Conservation (phyloP, 2,888 invertebrate genomes). For the Bembecia ichneumoniformis region DNA sequence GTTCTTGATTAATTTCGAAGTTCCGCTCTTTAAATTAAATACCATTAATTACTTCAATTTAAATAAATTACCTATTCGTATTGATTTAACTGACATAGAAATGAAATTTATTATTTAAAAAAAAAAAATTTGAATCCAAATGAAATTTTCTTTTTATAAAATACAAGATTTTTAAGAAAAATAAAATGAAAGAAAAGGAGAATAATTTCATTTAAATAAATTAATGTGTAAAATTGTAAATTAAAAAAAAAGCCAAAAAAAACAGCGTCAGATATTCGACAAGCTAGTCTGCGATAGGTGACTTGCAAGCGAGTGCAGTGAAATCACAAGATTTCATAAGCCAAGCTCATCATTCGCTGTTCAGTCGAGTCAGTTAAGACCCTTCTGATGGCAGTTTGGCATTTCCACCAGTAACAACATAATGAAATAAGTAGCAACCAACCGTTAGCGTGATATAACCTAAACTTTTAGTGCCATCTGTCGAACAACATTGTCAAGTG, state of each 20-base stretch:
- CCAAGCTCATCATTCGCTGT: slow-evolving; percentile 64
- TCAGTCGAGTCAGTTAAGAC: slow-evolving; percentile 70
- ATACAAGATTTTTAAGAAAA: no score
- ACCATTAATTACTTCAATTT: no score
- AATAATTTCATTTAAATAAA: no score
- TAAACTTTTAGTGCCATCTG: slow-evolving; percentile 24
- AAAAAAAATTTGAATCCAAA: no score
- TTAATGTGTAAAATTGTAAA: neutral
- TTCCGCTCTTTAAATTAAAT: no score
- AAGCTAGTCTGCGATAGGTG: slow-evolving; percentile 52
- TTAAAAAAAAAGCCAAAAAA: slow-evolving; percentile 42
- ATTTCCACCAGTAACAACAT: neutral
- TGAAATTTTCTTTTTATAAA: no score
- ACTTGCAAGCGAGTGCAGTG: slow-evolving; percentile 42
- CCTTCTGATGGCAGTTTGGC: slow-evolving; percentile 46
- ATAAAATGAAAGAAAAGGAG: no score
- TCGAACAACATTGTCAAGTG: slow-evolving; percentile 2
- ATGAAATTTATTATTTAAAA: no score
- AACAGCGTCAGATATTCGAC: slow-evolving; percentile 56
- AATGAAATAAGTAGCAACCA: slow-evolving; percentile 4
- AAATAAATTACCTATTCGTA: no score
- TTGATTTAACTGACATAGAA: no score
- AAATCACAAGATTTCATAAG: slow-evolving; percentile 49
- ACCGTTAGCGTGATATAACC: slow-evolving; percentile 22
- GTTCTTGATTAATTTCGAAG: no score